A percentile compares a stretch with the other conserved stretches of the same genome.
phyloP scores from a whole-genome alignment of 1,140 invertebrate genomes.

The Panonychus citri region DNA sequence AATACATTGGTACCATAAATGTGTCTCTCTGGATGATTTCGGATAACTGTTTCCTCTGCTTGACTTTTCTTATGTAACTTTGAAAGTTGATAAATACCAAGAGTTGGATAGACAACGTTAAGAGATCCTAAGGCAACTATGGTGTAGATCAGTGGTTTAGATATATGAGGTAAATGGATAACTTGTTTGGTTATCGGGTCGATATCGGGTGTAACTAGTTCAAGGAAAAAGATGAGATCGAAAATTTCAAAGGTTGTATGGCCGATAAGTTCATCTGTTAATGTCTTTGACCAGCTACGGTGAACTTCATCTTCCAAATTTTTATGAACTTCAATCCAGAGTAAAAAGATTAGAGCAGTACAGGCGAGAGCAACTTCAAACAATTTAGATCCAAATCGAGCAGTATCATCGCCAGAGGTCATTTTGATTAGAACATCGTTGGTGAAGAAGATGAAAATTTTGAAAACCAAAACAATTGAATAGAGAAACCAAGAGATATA shows the following conservation, averaged over 20 bases:
- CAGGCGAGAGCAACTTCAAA: conserved; percentile 26
- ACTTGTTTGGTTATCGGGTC: conserved; percentile 3
- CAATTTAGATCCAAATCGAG: conserved; percentile 29
- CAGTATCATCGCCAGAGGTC: conserved; percentile 8
- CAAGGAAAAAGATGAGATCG: conserved; percentile 28
- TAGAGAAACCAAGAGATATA: conserved; percentile 34
- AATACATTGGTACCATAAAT: conserved; percentile 17
- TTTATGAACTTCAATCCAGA: conserved; percentile 25
- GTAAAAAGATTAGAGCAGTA: conserved; percentile 28
- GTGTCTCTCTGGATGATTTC: not conserved
- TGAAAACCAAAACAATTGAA: conserved; percentile 24
- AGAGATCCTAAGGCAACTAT: conserved; percentile 29
- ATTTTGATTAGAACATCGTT: too few species aligned
- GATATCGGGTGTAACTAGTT: conserved; percentile 19
- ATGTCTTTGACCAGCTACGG: conserved; percentile 8
- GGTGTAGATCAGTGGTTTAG: conserved; percentile 19
- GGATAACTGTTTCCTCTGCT: conserved; percentile 7
- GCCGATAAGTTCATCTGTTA: conserved; percentile 19
- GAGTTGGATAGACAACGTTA: conserved; percentile 31
- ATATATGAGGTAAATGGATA: conserved; percentile 19
- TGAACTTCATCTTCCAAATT: conserved; percentile 9
- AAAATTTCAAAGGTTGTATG: conserved; percentile 30
- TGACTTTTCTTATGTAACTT: conserved; percentile 20
- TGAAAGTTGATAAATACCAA: conserved; percentile 32
- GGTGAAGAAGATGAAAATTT: conserved; percentile 22